Conservation (phyloP, 2,113 vertebrate species). For the Heterotilapia buettikoferi region DNA sequence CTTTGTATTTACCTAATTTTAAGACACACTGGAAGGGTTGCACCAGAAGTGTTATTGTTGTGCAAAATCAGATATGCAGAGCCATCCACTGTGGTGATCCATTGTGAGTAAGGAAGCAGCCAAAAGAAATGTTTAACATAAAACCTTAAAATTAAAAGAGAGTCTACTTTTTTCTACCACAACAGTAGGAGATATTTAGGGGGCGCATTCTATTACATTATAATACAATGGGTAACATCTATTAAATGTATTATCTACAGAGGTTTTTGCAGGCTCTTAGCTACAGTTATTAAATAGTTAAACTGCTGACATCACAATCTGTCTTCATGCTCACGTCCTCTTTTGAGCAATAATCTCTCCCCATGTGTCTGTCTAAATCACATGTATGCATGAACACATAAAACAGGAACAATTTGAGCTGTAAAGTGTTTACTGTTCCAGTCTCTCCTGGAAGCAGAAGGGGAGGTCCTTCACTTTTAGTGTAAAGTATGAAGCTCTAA, state of each 20-base stretch:
- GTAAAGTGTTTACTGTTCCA: neutral
- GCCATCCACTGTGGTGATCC: neutral
- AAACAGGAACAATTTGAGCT: constrained; percentile 1
- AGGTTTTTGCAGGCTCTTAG: neutral
- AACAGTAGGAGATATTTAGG: neutral
- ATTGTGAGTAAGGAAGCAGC: neutral
- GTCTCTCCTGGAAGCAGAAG: constrained; percentile 2
- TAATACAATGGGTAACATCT: neutral
- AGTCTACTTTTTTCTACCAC: neutral
- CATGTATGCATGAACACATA: neutral
- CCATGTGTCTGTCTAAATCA: neutral
- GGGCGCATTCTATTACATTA: neutral
- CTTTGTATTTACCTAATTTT: neutral
- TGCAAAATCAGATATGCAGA: neutral
- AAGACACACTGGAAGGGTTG: neutral
- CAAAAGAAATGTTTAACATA: neutral
- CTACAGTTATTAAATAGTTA: neutral
- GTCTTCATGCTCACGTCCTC: neutral
- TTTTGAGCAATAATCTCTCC: neutral
- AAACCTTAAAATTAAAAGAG: neutral
- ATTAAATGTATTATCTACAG: neutral
- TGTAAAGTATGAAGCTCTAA: constrained; percentile 39
- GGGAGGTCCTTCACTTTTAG: constrained; percentile 29
- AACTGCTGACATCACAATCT: neutral
- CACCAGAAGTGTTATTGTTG: neutral